Evolutionary conservation across 2,888 invertebrate species (phyloP).

Genomic region (Polyommatus icarus): DNA sequence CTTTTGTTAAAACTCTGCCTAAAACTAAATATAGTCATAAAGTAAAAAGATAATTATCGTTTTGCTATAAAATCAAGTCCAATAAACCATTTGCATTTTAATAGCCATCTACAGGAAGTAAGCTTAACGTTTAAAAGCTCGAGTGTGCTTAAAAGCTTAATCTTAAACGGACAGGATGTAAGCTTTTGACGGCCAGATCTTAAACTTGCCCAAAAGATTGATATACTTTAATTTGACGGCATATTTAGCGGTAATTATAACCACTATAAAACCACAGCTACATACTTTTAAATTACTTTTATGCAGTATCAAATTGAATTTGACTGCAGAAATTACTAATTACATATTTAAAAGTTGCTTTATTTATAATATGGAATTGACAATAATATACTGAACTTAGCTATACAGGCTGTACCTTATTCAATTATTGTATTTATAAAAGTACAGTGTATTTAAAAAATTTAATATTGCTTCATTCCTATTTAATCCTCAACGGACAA

Average conservation of each 20-base stretch:
- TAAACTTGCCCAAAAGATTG: slow-evolving; percentile 33
- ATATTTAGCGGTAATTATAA: slow-evolving; percentile 6
- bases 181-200: slow-evolving; percentile 42
- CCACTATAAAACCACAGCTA: background rate
- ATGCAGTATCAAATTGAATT: background rate
- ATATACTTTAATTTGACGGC: slow-evolving; percentile 27
- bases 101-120: slow-evolving; percentile 21
- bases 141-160: slow-evolving; percentile 20
- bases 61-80: background rate
- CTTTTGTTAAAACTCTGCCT: background rate
- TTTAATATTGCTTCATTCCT: no score
- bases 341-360: no score
- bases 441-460: no score
- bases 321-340: background rate
- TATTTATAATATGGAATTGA: no score
- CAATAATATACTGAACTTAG: no score
- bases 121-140: slow-evolving; percentile 18
- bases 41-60: background rate
- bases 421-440: no score
- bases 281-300: background rate
- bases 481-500: no score
- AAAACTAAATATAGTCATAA: background rate
- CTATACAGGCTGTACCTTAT: no score
- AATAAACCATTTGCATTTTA: slow-evolving; percentile 16
- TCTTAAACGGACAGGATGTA: slow-evolving; percentile 40